These are phyloP conservation scores for Trilocha varians DNA, from an alignment of 2,888 invertebrate species.

Conservation along the genomic window DNA sequence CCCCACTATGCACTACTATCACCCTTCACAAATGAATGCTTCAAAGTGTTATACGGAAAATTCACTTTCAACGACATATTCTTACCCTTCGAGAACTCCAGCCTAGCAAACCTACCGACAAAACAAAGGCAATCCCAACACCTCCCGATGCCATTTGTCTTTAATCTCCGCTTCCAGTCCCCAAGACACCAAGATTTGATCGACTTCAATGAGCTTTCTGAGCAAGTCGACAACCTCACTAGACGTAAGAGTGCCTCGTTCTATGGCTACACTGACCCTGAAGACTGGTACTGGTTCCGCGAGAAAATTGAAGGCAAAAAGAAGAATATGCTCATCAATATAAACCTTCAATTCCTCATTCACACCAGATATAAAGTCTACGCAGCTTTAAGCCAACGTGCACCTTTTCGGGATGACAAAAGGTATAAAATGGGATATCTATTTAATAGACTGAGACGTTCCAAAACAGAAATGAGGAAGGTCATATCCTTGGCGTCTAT, in stretches of 20 bases:
- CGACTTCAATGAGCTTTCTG: conserved; percentile 5
- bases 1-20: not conserved
- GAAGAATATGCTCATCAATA: conserved; percentile 9
- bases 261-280: conserved; percentile 2
- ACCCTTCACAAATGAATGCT: conserved; percentile 2
- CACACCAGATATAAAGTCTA: conserved; percentile 29
- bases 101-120: not conserved
- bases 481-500: conserved; percentile 2
- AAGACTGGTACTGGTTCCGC: conserved; percentile 6
- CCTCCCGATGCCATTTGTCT: not conserved
- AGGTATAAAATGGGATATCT: conserved; percentile 34
- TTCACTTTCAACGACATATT: conserved; percentile 8
- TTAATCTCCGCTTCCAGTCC: not conserved
- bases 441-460: conserved; percentile 29
- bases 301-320: conserved; percentile 9
- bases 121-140: not conserved
- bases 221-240: conserved; percentile 1
- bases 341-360: conserved; percentile 20
- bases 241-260: conserved; percentile 3
- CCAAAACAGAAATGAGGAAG: conserved; percentile 20
- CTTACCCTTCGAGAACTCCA: not conserved
- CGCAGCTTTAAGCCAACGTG: conserved; percentile 19
- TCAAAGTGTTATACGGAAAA: conserved; percentile 12
- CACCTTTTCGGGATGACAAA: conserved; percentile 17
- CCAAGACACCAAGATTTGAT: conserved; percentile 2